phyloP scores from a whole-genome alignment of 2,113 vertebrate genomes.

The Tupaia tana region DNA sequence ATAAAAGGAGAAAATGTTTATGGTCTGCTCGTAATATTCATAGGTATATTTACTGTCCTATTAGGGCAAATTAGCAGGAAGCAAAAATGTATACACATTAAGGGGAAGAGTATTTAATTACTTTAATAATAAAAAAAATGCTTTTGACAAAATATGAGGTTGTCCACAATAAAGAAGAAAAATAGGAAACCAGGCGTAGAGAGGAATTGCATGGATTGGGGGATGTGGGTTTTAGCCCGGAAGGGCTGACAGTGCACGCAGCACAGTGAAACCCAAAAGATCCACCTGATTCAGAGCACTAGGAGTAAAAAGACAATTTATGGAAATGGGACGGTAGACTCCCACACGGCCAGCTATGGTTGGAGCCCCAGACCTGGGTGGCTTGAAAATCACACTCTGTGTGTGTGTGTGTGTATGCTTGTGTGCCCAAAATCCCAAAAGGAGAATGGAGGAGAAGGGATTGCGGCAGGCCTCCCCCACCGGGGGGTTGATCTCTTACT shows the following conservation, averaged over 20 bases:
- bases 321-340: too few species aligned
- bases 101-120: background rate
- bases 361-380: too few species aligned
- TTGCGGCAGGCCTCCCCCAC: too few species aligned
- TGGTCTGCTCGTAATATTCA: background rate
- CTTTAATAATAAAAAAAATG: background rate
- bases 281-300: background rate
- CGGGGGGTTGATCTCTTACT: too few species aligned
- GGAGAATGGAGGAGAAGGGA: too few species aligned
- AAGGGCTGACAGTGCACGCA: background rate
- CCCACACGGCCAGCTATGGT: too few species aligned
- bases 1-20: background rate
- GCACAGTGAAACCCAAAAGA: background rate
- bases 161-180: background rate
- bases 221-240: background rate
- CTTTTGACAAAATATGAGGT: background rate
- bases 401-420: too few species aligned
- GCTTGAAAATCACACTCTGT: too few species aligned
- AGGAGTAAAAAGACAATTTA: accelerated
- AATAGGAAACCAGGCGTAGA: background rate
- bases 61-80: background rate
- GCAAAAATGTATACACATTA: background rate
- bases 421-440: too few species aligned
- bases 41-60: background rate
- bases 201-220: background rate